Evolutionary conservation across 1,140 invertebrate species (phyloP).

Genomic region (Spodoptera frugiperda): DNA sequence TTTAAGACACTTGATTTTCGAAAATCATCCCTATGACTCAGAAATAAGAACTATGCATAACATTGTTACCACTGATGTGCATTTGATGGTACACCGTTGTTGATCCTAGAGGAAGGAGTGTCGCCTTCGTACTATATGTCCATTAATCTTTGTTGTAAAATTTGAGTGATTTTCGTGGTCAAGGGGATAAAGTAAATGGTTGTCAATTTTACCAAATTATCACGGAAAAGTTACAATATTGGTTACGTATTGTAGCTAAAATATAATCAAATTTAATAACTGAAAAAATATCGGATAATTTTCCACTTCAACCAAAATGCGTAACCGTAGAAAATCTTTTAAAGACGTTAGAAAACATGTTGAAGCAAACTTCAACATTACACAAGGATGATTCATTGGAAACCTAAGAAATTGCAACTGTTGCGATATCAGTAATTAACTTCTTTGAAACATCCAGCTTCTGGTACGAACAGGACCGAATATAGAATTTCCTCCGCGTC

Average conservation of each 20-base stretch:
- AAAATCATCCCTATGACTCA: not conserved
- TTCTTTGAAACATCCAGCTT: slow-evolving; percentile 1
- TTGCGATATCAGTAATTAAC: slow-evolving; percentile 11
- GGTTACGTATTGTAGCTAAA: no score
- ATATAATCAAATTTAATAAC: no score
- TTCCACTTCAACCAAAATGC: no score
- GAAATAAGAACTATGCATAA: no score
- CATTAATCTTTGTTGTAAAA: slow-evolving; percentile 4
- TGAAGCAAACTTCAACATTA: no score
- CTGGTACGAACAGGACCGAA: slow-evolving; percentile 1
- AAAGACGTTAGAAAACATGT: no score
- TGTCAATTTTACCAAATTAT: not conserved
- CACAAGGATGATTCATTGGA: slow-evolving; percentile 9
- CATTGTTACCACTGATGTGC: no score
- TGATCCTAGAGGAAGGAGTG: not conserved
- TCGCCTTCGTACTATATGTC: slow-evolving; percentile 5
- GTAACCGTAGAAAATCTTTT: no score
- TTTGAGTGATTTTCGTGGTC: not conserved
- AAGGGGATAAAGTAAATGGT: not conserved
- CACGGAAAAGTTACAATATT: not conserved
- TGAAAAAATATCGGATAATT: no score
- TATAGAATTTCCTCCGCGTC: slow-evolving; percentile 25
- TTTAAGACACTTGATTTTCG: no score
- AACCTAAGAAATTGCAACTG: slow-evolving; percentile 28
- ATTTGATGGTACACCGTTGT: not conserved